Evolutionary conservation across 2,797 vertebrate genomes (phyloP).

Genomic region (Danio kyathit): DNA sequence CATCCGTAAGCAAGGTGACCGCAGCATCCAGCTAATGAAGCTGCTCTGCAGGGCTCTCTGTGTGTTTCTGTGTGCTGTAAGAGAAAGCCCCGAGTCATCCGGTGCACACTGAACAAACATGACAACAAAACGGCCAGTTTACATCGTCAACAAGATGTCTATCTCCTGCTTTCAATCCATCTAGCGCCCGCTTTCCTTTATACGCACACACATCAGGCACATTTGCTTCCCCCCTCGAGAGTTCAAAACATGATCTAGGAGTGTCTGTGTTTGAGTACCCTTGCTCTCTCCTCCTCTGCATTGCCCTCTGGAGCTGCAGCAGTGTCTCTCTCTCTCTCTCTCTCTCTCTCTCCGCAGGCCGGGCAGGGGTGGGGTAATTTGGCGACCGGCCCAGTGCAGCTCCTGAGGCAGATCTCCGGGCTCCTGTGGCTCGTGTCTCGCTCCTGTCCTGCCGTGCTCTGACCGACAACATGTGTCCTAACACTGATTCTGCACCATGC

Average conservation of each 20-base stretch:
- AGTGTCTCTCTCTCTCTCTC: conserved; percentile 61
- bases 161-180: conserved; percentile 23
- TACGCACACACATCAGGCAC: conserved; percentile 13
- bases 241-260: conserved; percentile 30
- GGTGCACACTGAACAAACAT: conserved; percentile 28
- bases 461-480: background rate
- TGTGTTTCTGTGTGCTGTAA: conserved; percentile 6
- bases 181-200: conserved; percentile 10
- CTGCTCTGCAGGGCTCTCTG: background rate
- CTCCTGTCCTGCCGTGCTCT: background rate
- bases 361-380: conserved; percentile 80
- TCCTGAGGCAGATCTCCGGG: conserved; percentile 33
- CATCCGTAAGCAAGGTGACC: conserved; percentile 13
- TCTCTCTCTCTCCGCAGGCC: conserved; percentile 72
- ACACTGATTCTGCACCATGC: background rate
- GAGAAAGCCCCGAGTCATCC: conserved; percentile 18
- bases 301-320: conserved; percentile 81
- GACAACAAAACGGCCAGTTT: conserved; percentile 21
- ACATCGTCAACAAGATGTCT: conserved; percentile 36
- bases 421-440: conserved; percentile 16
- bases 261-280: conserved; percentile 53
- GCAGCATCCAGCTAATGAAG: background rate
- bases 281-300: conserved; percentile 76
- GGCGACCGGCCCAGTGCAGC: conserved; percentile 70
- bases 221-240: conserved; percentile 1